A percentile compares a stretch with the other conserved stretches of the same genome.
phyloP scores from a whole-genome alignment of 2,888 invertebrate species.

The Spodoptera picta region DNA sequence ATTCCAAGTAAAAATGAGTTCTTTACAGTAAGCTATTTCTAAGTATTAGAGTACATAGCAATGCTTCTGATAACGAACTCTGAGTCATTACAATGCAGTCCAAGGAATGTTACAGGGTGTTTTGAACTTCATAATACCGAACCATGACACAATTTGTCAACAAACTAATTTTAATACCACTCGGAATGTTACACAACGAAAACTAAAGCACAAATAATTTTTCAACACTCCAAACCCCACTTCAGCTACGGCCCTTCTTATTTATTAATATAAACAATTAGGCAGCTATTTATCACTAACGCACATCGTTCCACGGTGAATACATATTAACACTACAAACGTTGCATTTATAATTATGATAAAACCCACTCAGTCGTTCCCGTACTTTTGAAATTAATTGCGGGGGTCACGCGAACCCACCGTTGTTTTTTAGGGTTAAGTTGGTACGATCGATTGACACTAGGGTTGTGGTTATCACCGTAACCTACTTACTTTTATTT shows the following conservation, averaged over 20 bases:
- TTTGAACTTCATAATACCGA: slow-evolving; percentile 7
- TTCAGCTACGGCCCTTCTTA: slow-evolving; percentile 37
- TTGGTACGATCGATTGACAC: slow-evolving; percentile 54
- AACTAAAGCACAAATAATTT: slow-evolving; percentile 37
- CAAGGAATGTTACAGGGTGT: slow-evolving; percentile 23
- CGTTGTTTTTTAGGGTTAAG: slow-evolving; percentile 60
- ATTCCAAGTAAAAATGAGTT: slow-evolving; percentile 18
- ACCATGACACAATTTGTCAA: slow-evolving; percentile 32
- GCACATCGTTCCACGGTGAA: slow-evolving; percentile 67
- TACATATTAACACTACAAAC: slow-evolving; percentile 64
- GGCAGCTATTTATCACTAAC: slow-evolving; percentile 64
- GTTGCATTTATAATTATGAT: slow-evolving; percentile 60
- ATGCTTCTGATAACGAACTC: slow-evolving; percentile 24
- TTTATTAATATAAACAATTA: slow-evolving; percentile 62
- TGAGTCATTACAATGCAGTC: slow-evolving; percentile 34
- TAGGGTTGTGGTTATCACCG: slow-evolving; percentile 50
- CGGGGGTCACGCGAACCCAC: slow-evolving; percentile 71
- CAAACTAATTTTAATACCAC: slow-evolving; percentile 33
- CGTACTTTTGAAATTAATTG: slow-evolving; percentile 75
- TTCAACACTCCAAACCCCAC: slow-evolving; percentile 44
- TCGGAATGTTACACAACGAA: slow-evolving; percentile 25
- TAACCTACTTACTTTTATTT: slow-evolving; percentile 58
- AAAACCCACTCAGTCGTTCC: slow-evolving; percentile 58
- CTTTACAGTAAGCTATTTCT: slow-evolving; percentile 22
- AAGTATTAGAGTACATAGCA: slow-evolving; percentile 31